Evolutionary conservation across 2,113 vertebrate species (phyloP).

Genomic region (Scophthalmus maximus): DNA sequence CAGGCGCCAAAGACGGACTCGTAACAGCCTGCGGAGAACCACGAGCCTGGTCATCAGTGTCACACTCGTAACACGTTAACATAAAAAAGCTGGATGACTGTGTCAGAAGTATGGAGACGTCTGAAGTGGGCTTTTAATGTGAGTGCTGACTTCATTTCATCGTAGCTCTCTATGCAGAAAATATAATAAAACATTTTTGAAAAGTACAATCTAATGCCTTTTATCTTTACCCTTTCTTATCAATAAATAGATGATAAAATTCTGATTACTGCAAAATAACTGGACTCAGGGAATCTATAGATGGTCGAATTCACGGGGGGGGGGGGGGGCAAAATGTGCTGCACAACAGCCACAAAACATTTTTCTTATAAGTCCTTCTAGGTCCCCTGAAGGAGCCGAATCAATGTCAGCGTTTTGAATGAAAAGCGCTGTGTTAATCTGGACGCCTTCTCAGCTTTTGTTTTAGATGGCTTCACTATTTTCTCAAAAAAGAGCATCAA

Average conservation of each 20-base stretch:
- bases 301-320: constrained; percentile 20
- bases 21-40: constrained; percentile 17
- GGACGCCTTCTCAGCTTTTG: constrained; percentile 6
- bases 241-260: not conserved
- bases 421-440: not conserved
- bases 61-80: constrained; percentile 12
- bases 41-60: constrained; percentile 30
- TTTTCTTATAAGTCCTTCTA: constrained; percentile 34
- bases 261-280: constrained; percentile 16
- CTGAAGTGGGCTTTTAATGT: constrained; percentile 8
- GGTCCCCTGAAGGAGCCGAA: constrained; percentile 19
- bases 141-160: not conserved
- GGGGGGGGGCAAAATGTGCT: constrained; percentile 26
- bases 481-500: constrained; percentile 22
- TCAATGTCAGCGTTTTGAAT: constrained; percentile 18
- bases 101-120: not conserved
- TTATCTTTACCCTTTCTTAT: not conserved
- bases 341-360: constrained; percentile 27
- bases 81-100: constrained; percentile 30
- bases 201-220: not conserved
- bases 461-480: not conserved
- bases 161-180: not conserved
- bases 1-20: constrained; percentile 27
- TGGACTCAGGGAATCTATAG: constrained; percentile 1
- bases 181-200: not conserved